Percentiles rank a stretch among this genome's conserved stretches.
phyloP scores from a whole-genome alignment of 2,113 vertebrate species.

The Condylura cristata region DNA sequence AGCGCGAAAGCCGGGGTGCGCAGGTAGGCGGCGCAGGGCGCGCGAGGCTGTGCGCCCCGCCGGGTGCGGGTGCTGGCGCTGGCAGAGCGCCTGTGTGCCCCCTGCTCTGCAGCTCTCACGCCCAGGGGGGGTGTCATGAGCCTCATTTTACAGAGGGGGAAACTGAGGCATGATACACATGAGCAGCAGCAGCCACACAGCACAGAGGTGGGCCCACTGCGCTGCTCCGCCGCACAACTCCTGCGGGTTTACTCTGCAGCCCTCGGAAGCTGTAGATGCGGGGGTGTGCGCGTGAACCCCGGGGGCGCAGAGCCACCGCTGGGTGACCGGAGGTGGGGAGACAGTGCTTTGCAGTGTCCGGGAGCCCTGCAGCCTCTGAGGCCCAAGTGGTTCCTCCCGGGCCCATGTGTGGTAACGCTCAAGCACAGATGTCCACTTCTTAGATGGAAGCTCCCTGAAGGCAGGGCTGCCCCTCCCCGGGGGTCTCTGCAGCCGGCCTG shows the following conservation, averaged over 20 bases:
- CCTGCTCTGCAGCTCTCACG: too few species aligned
- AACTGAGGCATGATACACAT: not conserved
- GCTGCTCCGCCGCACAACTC: too few species aligned
- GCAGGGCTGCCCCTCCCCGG: too few species aligned
- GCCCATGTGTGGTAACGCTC: not conserved
- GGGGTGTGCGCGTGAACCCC: not conserved
- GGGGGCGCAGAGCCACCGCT: not conserved
- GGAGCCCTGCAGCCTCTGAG: not conserved
- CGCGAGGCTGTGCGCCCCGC: too few species aligned
- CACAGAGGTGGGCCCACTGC: not conserved
- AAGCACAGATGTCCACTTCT: too few species aligned
- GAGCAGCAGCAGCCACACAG: not conserved
- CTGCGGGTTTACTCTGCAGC: not conserved
- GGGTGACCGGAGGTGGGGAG: not conserved
- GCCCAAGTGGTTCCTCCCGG: too few species aligned
- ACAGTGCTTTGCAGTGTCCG: not conserved
- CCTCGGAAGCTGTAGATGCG: not conserved
- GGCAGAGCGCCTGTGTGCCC: too few species aligned
- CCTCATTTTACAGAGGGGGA: not conserved
- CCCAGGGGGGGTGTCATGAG: not conserved
- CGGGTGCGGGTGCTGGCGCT: too few species aligned
- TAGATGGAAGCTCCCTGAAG: not conserved
- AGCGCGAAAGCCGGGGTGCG: slow-evolving; percentile 73
- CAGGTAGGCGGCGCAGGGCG: too few species aligned
- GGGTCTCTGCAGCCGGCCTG: not conserved